Conservation (phyloP, 2,113 vertebrate genomes). For the Setophaga kirtlandii region DNA sequence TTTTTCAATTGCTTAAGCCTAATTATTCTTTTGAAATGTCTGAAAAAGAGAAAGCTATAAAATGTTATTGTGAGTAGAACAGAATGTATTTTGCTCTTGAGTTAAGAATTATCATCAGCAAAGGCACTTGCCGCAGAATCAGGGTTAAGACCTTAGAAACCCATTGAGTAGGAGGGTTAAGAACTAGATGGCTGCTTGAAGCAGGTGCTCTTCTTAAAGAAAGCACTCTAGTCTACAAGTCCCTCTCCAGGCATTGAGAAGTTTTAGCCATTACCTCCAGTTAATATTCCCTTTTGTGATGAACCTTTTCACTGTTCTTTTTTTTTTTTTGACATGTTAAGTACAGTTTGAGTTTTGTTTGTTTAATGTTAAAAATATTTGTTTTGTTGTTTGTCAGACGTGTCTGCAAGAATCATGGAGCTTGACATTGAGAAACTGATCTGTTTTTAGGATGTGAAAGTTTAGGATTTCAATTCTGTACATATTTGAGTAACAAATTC, state of each 20-base stretch:
- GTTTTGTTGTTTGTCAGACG: not conserved
- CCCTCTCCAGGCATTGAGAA: not conserved
- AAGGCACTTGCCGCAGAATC: constrained; percentile 14
- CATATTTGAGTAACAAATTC: not conserved
- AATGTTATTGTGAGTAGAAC: not conserved
- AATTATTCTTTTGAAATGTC: not conserved
- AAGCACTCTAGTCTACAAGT: not conserved
- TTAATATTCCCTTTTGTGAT: not conserved
- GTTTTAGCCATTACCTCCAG: not conserved
- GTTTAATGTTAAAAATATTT: not conserved
- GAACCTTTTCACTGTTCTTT: not conserved
- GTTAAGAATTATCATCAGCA: constrained; percentile 6
- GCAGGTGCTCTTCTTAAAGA: not conserved
- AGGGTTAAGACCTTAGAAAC: constrained; percentile 25
- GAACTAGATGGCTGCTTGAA: not conserved
- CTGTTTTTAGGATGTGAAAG: not conserved
- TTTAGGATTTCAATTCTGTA: not conserved
- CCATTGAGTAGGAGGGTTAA: not conserved
- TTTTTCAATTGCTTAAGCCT: not conserved
- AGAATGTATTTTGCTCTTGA: not conserved
- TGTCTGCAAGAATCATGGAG: not conserved
- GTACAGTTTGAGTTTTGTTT: not conserved
- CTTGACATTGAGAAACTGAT: not conserved
- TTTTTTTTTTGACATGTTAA: not conserved
- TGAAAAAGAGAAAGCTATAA: not conserved